phyloP scores from a whole-genome alignment of 2,113 vertebrate genomes.

The Leptosomus discolor region DNA sequence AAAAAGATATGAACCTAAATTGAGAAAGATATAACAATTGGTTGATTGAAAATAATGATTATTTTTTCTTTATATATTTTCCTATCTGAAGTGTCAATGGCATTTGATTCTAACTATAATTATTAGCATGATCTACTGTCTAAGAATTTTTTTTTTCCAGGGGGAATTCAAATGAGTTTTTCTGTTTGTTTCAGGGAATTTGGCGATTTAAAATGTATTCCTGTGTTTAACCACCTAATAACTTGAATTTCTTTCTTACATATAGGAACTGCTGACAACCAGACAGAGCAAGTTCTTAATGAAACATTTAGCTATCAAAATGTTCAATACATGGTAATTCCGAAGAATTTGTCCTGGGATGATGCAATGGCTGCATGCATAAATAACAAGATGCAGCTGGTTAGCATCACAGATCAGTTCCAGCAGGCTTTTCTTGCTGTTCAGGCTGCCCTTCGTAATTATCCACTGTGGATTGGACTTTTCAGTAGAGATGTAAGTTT shows the following conservation, averaged over 20 bases:
- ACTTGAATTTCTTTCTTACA: neutral
- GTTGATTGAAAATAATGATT: neutral
- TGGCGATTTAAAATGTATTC: neutral
- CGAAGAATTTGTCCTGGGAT: slow-evolving; percentile 83
- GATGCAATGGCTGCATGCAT: slow-evolving; percentile 80
- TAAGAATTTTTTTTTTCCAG: neutral
- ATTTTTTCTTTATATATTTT: neutral
- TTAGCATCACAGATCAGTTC: slow-evolving; percentile 83
- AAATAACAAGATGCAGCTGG: slow-evolving; percentile 77
- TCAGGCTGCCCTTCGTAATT: slow-evolving; percentile 62
- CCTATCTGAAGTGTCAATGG: neutral
- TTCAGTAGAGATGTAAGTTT: slow-evolving; percentile 86
- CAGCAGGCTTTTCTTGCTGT: slow-evolving; percentile 85
- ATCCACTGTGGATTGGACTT: slow-evolving; percentile 90
- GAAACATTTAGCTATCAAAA: slow-evolving; percentile 69
- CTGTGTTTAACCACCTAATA: neutral
- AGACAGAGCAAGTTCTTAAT: slow-evolving; percentile 29
- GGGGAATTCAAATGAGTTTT: neutral
- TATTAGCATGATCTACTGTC: neutral
- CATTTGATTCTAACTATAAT: neutral
- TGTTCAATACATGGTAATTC: slow-evolving; percentile 82
- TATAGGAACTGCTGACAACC: slow-evolving; percentile 36
- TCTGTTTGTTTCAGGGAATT: neutral
- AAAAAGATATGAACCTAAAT: neutral
- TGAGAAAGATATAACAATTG: neutral